These are phyloP conservation scores for Otolemur garnettii DNA, from an alignment of 2,113 vertebrate species.

Conservation along the genomic window DNA sequence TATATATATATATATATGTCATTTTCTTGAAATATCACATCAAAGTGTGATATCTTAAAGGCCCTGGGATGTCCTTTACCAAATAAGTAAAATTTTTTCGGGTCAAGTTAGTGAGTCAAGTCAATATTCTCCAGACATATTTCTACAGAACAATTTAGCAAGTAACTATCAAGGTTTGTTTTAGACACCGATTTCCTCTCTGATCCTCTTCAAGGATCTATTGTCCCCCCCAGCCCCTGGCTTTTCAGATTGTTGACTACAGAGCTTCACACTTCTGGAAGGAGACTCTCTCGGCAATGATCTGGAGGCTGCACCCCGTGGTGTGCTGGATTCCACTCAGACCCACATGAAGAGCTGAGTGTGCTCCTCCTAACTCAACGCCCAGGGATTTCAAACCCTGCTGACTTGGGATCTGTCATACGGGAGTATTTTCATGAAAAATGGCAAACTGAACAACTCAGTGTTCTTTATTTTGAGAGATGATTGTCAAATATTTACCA, in stretches of 20 bases:
- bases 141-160: neutral
- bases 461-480: neutral
- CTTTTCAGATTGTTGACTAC: neutral
- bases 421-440: neutral
- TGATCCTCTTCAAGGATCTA: neutral
- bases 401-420: neutral
- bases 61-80: neutral
- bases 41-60: neutral
- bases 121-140: neutral
- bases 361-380: neutral
- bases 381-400: rapidly evolving
- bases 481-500: neutral
- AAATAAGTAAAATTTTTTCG: neutral
- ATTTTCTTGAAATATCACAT: neutral
- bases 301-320: rapidly evolving
- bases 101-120: neutral
- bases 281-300: neutral
- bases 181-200: rapidly evolving
- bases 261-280: neutral
- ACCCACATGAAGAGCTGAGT: neutral
- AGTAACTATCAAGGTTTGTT: neutral
- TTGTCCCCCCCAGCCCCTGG: rapidly evolving
- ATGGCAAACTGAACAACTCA: neutral
- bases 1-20: no score
- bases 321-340: neutral